Evolutionary conservation across 1,140 invertebrate genomes (phyloP).

Genomic region (Penaeus vannamei): DNA sequence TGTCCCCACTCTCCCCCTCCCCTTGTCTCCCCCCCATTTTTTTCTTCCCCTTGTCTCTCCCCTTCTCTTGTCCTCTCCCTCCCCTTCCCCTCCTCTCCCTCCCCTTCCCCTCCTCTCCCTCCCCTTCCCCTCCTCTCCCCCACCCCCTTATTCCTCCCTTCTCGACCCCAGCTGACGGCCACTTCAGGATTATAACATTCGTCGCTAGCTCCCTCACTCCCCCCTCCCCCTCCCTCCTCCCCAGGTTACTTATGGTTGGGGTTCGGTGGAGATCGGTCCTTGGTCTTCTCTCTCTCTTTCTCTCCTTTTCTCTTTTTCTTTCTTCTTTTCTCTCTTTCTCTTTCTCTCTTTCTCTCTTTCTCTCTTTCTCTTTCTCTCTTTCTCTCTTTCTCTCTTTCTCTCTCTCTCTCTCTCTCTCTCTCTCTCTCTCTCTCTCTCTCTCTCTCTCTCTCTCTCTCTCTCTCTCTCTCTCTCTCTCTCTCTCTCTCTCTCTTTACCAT

Average conservation of each 20-base stretch:
- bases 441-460: neutral
- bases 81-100: neutral
- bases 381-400: neutral
- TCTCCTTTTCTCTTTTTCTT: neutral
- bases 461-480: constrained; percentile 19
- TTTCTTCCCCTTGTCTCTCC: neutral
- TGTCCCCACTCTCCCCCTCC: neutral
- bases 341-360: neutral
- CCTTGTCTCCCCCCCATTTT: neutral
- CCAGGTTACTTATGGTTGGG: neutral
- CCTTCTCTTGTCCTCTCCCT: neutral
- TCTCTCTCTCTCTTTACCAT: neutral
- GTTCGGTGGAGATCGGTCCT: neutral
- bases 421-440: neutral
- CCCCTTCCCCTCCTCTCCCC: neutral
- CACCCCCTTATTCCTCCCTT: neutral
- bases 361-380: neutral
- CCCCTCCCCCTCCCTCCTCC: neutral
- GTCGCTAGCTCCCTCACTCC: neutral
- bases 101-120: neutral
- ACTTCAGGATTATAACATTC: too few species aligned
- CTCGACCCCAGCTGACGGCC: neutral
- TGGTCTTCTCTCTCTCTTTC: neutral
- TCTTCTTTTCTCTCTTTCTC: too few species aligned
- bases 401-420: neutral